Base-by-base conservation (phyloP, 2,797 vertebrate genomes). In the Crotalus adamanteus region DNA sequence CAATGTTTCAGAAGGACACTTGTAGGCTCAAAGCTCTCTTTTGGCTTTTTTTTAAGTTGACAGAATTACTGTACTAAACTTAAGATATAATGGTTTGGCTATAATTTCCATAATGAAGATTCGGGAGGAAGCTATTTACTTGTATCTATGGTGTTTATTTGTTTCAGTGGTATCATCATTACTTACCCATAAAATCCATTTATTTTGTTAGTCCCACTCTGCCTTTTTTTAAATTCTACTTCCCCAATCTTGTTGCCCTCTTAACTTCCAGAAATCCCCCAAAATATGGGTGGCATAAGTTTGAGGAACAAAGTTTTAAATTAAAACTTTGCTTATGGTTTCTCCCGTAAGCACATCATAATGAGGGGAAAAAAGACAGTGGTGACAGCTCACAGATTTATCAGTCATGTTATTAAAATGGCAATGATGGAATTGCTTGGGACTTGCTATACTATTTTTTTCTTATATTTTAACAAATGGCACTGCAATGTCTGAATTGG, bases 1-100 rank as follows among this genome's bases (percentile, higher is more conserved):
- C 86, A 91, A 55, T 28, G 2, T 95, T 97, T 96, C 89, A 60
- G 93, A 94, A 90, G 1, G 69, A 69, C 92, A 89, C 78, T 95
- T 95, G 63, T 42, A 94, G 91, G 91, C 88, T 87, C 7, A 90
- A 63, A 90, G 83, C 28, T 94, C 2, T 53, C 93, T 95, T 93
- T 91, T 18, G 56, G 73, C 87, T 73, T 93, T 92, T 87, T 61
- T 26, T 61, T 61, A 18, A 0, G 1, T 57, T 60, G 20, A 86
- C 20, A 60, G 4, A 0, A 28, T 90, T 91, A 95, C 93, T 8
- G 63, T 93, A 95, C 95, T 78, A 73, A 87, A 51, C 5, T 25
- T 7, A 91, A 8, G 16, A 56, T 86, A 61, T 83, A 60, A 51
- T 91, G 53, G 22, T 55, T 89, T 5, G 0, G 92, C 47, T 37